Evolutionary conservation across 1,140 invertebrate species (phyloP).

Genomic region (Papilio dardanus): DNA sequence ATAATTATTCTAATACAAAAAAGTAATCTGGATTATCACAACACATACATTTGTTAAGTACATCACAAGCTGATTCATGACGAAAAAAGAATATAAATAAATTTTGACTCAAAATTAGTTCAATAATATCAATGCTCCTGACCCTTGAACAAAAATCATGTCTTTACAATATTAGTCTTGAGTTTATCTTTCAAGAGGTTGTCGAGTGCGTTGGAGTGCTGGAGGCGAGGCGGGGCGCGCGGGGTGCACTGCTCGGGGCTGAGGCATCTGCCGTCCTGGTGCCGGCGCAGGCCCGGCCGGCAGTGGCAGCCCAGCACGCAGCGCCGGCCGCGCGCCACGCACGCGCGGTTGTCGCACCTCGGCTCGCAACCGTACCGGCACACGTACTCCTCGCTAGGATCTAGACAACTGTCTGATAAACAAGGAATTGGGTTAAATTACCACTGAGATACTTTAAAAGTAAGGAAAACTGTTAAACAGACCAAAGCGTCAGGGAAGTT

Average conservation of each 20-base stretch:
- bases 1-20: too few relatives aligned
- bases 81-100: too few relatives aligned
- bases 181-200: slow-evolving; percentile 7
- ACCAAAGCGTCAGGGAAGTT: background rate
- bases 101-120: background rate
- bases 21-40: too few relatives aligned
- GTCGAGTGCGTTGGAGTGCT: background rate
- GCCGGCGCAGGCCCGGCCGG: slow-evolving; percentile 48
- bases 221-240: background rate
- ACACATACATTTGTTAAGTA: too few relatives aligned
- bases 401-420: slow-evolving; percentile 59
- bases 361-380: slow-evolving; percentile 66
- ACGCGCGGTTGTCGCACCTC: slow-evolving; percentile 46
- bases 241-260: slow-evolving; percentile 38
- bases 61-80: too few relatives aligned
- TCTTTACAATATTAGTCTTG: background rate
- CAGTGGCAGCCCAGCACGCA: slow-evolving; percentile 66
- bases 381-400: slow-evolving; percentile 60
- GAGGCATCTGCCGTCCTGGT: slow-evolving; percentile 50
- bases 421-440: background rate
- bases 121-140: background rate
- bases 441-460: background rate
- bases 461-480: background rate
- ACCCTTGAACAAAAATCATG: background rate
- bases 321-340: slow-evolving; percentile 44